These are phyloP conservation scores for Drosophila tristis DNA, from an alignment of 1,140 invertebrate species.

Conservation along the genomic window DNA sequence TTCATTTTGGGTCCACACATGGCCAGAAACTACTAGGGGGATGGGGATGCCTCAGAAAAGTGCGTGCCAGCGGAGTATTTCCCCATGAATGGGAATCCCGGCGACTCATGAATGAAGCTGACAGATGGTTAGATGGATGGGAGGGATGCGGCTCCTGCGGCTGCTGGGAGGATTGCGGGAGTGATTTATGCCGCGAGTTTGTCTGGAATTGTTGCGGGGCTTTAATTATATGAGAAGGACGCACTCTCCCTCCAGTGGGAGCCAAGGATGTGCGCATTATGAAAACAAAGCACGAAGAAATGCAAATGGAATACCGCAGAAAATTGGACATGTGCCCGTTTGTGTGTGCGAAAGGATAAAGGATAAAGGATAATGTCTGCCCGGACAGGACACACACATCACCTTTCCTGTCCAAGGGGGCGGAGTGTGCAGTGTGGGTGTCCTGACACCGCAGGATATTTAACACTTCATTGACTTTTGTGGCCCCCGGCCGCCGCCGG, in stretches of 20 bases:
- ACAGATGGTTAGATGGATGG: neutral
- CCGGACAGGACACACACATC: conserved; percentile 4
- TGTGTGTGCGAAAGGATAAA: conserved; percentile 16
- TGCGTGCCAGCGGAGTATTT: conserved; percentile 66
- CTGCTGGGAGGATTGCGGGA: conserved; percentile 15
- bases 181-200: conserved; percentile 77
- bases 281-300: conserved; percentile 64
- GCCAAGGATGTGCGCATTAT: conserved; percentile 42
- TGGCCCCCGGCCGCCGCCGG: conserved; percentile 14
- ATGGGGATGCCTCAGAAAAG: conserved; percentile 55
- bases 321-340: conserved; percentile 28
- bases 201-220: conserved; percentile 49
- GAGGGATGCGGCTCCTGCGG: neutral
- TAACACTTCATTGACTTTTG: conserved; percentile 80
- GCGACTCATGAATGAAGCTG: conserved; percentile 43
- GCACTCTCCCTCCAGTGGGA: neutral
- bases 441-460: conserved; percentile 68
- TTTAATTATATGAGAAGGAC: conserved; percentile 61
- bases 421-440: conserved; percentile 19
- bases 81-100: conserved; percentile 67
- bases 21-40: neutral
- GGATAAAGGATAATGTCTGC: conserved; percentile 24
- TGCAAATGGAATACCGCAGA: conserved; percentile 64
- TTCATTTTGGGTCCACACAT: conserved; percentile 11
- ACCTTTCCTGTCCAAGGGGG: conserved; percentile 17